phyloP scores from a whole-genome alignment of 2,888 invertebrate genomes.

The Coecobrya sp. region DNA sequence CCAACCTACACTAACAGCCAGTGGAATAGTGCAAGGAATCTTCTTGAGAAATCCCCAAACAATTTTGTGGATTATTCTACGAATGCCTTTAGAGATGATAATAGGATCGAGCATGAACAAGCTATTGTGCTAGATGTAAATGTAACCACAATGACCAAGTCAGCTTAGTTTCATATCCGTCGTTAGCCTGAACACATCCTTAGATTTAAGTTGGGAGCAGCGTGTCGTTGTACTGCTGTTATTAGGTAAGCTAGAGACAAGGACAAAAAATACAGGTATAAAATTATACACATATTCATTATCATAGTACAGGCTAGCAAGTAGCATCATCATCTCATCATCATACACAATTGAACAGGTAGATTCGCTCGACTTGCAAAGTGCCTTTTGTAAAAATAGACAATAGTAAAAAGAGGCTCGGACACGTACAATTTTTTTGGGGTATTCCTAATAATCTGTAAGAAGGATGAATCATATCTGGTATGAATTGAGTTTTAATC shows the following conservation, averaged over 20 bases:
- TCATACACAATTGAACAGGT: background rate
- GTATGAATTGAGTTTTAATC: too few relatives aligned
- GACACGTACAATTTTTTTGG: slow-evolving; percentile 17
- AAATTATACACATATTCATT: too few relatives aligned
- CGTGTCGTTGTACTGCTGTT: slow-evolving; percentile 31
- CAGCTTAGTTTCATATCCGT: slow-evolving; percentile 73
- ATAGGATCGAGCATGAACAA: background rate
- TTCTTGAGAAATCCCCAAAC: slow-evolving; percentile 46
- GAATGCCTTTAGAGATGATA: background rate
- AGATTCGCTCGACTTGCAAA: background rate
- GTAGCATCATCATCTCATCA: background rate
- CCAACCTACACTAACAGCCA: background rate
- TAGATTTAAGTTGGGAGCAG: slow-evolving; percentile 38
- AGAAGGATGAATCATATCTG: slow-evolving; percentile 51
- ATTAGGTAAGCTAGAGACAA: slow-evolving; percentile 58
- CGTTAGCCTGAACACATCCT: slow-evolving; percentile 72
- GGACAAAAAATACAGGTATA: slow-evolving; percentile 55
- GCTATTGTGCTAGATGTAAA: slow-evolving; percentile 1
- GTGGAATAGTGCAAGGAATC: background rate
- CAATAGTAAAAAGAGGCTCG: background rate
- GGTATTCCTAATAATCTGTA: slow-evolving; percentile 40
- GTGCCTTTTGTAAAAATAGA: slow-evolving; percentile 5
- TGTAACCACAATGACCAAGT: slow-evolving; percentile 38
- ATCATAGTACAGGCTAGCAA: background rate
- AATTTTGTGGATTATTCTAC: slow-evolving; percentile 38